Base-by-base conservation (phyloP, 2,888 invertebrate genomes). In the Lepidochrysops patricia region DNA sequence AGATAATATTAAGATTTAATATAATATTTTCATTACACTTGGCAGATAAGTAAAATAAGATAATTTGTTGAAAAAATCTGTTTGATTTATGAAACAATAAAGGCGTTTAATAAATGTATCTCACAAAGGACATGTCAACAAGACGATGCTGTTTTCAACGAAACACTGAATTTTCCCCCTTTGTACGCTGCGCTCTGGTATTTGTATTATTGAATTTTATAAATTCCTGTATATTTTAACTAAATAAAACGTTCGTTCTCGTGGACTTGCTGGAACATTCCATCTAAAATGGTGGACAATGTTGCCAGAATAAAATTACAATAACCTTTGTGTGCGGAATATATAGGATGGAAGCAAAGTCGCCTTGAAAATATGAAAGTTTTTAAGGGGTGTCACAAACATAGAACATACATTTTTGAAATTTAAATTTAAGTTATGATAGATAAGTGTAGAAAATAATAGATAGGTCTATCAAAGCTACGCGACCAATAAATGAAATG, bases 131-230 rank as follows among this genome's bases (percentile, higher is more conserved):
- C 37, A n/a, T n/a, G n/a, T n/a, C n/a, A n/a, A n/a, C 13, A 37
- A 6, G 26, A 50, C 4, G 27, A 27, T 23, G 50, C 9, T 15
- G 26, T 52, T 13, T 52, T 13, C 7, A 26, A 26, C 27, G 27
- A 13, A 19, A 43, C 4, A 15, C 37, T 43, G 48, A 54, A 32
- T 32, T 54, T 15, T 29, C 2, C 54, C 19, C 7, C 15, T 52
- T 52, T 54, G 54, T 54, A 32, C 7, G 15, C 26, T 15, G 54
- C 32, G 19, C 7, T n/a, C 26, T 15, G 27, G 52, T 29, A 29
- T 54, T 32, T 32, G 19, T 54, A 54, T 29, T 54, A 54, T 54
- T 54, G 54, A 54, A 54, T 29, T 32, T 54, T 54, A 32, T 32
- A 32, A 32, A 54, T 54, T 54, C 54, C 29, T 54, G 23, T 54